Conservation (phyloP, 2,113 vertebrate species). For the Zapus hudsonius region DNA sequence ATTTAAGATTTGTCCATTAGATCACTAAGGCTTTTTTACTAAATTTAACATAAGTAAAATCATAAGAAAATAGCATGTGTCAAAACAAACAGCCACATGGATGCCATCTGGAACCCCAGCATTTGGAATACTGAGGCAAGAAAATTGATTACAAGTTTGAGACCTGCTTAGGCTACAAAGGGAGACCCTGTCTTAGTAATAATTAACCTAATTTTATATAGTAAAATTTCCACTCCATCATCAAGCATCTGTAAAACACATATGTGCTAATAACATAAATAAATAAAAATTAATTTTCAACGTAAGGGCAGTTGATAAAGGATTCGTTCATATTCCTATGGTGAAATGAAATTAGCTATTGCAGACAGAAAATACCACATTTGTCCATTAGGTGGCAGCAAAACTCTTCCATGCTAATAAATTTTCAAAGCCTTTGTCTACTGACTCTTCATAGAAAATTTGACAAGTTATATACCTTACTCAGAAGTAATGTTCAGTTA, state of each 20-base stretch:
- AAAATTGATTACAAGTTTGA: too few species aligned
- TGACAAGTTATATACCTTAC: background rate
- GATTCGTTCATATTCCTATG: background rate
- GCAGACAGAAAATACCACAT: slow-evolving; percentile 48
- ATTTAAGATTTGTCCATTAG: background rate
- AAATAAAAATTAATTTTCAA: background rate
- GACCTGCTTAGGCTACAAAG: too few species aligned
- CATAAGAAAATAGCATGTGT: background rate
- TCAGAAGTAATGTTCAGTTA: background rate
- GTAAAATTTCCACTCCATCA: background rate
- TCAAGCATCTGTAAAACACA: background rate
- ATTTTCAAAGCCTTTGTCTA: background rate
- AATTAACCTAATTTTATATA: slow-evolving; percentile 19
- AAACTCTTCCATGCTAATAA: slow-evolving; percentile 70
- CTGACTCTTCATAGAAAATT: background rate
- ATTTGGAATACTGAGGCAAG: background rate
- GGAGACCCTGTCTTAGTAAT: background rate
- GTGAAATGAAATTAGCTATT: background rate
- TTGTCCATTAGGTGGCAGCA: slow-evolving; percentile 86
- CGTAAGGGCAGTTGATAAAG: slow-evolving; percentile 24
- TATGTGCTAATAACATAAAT: background rate
- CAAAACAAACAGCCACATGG: background rate
- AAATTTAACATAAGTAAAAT: slow-evolving; percentile 30
- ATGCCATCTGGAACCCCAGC: background rate
- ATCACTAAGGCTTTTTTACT: background rate